Evolutionary conservation across 2,113 vertebrate species (phyloP), one percentile per base, ranked within the genome.

Genomic region (Chaenogobius annularis): DNA sequence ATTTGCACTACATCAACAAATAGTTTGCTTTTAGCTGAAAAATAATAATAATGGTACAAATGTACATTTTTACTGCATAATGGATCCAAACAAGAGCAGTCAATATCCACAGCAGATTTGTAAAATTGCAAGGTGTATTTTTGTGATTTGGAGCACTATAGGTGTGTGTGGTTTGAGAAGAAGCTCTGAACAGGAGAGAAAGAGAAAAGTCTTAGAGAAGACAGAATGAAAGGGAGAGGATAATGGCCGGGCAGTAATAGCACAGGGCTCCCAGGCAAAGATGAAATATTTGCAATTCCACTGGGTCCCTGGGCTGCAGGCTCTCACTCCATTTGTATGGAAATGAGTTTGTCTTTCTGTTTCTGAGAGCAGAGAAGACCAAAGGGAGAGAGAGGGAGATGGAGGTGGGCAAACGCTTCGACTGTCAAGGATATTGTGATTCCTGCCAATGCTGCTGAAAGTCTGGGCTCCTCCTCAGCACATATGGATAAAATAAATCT

Each of bases 271-370:
- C 78, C 76, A 89, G 89, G 91, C 89, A 90, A 88, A 92, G 90
- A 93, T 92, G 90, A 94, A 94, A 94, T 92, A 93, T 94, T 92
- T 93, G 91, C 89, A 93, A 93, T 93, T 92, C 92, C 91, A 83
- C 85, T 67, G 87, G 89, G 89, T 90, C 85, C 87, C 91, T 82
- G 78, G 88, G 91, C 91, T 91, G 85, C 88, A 74, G 89, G 86
- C 88, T 90, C 85, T 85, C 91, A 89, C 92, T 93, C 91, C 91
- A 94, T 94, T 94, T 93, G 91, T 93, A 94, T 94, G 92, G 93
- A 93, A 93, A 94, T 93, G 79, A 93, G 92, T 92, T 92, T 92
- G 89, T 91, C 90, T 92, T 89, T 88, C 86, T 85, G 86, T 85
- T 80, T 88, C 82, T 75, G 74, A 87, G 83, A 47, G 67, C 79